Base-by-base conservation (phyloP, 1,140 invertebrate genomes). In the Pectinophora gossypiella region DNA sequence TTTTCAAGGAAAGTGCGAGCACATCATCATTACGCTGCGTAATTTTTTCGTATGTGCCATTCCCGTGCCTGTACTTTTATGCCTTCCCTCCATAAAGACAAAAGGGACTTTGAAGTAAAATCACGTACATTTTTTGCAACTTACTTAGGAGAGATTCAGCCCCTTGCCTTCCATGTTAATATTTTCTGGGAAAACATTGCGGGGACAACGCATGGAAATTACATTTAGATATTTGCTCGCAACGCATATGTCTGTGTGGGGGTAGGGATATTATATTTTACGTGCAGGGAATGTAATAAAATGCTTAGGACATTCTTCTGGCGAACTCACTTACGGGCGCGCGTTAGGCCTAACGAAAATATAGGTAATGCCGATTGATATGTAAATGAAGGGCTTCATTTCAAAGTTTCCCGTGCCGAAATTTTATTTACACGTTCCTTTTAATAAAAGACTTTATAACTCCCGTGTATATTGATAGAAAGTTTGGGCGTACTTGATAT, bases 121-220 rank as follows among this genome's bases (percentile, higher is more conserved):
- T 87, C 83, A 87, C 83, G 83, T 87, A 87, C 76, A 85, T 85
- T 86, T 86, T 84, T 86, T 86, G 79, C 81, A 86, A 86, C 81
- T 86, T 86, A 86, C 83, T 86, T 86, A 86, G 79, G 79, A 82
- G 75, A 83, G 81, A 86, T 80, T 78, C 79, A 82, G 79, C 79
- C 83, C 79, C 79, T 82, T 80, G 77, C 69, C 70, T 82, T 79
- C 69, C 72, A 84, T 85, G 83, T 86, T 85, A 85, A 86, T 86
- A 85, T 86, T 86, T 86, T 86, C 73, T 86, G 79, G 82, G 77
- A 82, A 85, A 85, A 84, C 80, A 83, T 86, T 84, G 78, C 72
- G 79, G 75, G 76, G 83, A 85, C 83, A 76, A 82, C 79, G 78
- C 76, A 86, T 85, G 81, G 81, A 86, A 86, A 86, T 86, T 85